Percentiles rank a stretch among this genome's conserved stretches.
Conservation (phyloP, 2,797 vertebrate species). For the Discoglossus pictus region DNA sequence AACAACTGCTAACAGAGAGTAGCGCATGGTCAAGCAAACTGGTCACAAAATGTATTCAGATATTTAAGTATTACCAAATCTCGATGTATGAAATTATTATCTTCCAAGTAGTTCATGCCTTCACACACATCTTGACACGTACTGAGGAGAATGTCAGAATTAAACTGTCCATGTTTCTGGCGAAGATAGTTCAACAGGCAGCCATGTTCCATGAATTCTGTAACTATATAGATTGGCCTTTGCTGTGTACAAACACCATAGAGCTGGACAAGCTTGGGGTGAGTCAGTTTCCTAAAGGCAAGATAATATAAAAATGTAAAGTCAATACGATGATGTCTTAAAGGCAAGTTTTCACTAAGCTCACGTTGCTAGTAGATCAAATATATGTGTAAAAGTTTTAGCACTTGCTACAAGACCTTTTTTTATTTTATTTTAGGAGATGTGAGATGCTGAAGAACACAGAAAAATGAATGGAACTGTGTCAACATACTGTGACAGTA, state of each 20-base stretch:
- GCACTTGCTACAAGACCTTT: no score
- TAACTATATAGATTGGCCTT: slow-evolving; percentile 89
- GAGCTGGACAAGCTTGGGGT: slow-evolving; percentile 90
- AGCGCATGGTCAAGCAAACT: no score
- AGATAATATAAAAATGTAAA: slow-evolving; percentile 12
- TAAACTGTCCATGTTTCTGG: slow-evolving; percentile 75
- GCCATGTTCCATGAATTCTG: slow-evolving; percentile 92
- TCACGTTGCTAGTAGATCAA: no score
- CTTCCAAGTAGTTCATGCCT: slow-evolving; percentile 90
- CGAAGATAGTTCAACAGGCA: slow-evolving; percentile 87
- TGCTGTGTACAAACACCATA: slow-evolving; percentile 91
- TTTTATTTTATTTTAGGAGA: no score
- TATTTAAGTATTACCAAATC: slow-evolving; percentile 81
- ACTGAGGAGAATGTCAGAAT: slow-evolving; percentile 75
- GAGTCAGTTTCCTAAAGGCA: slow-evolving; percentile 82
- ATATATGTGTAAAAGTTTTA: no score
- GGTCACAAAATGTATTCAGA: not conserved
- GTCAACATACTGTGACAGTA: no score
- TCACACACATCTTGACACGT: slow-evolving; percentile 87
- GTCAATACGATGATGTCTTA: not conserved
- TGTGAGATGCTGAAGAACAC: no score
- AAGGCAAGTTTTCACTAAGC: no score
- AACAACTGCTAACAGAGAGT: no score
- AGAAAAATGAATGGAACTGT: no score
- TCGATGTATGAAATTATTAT: slow-evolving; percentile 87